Base-by-base conservation (phyloP, 2,888 invertebrate genomes). In the Carabus problematicus region DNA sequence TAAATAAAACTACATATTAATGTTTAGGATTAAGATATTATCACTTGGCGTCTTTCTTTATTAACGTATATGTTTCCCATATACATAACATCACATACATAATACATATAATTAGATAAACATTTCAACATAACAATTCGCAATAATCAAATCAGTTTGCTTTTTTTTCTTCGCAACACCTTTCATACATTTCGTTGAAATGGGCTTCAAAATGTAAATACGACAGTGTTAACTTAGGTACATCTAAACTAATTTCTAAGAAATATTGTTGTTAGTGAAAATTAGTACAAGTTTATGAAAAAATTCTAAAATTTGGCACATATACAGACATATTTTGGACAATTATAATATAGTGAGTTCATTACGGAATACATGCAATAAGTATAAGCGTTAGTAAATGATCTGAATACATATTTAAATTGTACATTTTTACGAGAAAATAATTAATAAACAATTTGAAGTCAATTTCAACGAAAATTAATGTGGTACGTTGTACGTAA, bases 1-100 rank as follows among this genome's bases (percentile, higher is more conserved):
- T 29, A 2, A 29, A 29, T 11, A 52, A 18, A 52, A 52, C 6
- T 16, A 52, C 18, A 52, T 18, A 52, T 52, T 2, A n/a, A 62
- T 19, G 11, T 19, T 16, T 39, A 45, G 40, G 67, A 60, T 69
- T 69, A 69, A 19, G 54, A 62, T 74, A 73, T 73, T 75, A 76
- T 77, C 75, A 76, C 76, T 76, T 74, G 73, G 74, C 75, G 76
- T 76, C 75, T 76, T 75, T 75, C 75, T 70, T 74, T 75, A 73
- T 74, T 69, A 69, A 56, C 55, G 41, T 59, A 59, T 59, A 59
- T 39, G 43, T 59, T 62, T 55, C 55, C 55, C 60, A 60, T 59
- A 43, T 67, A 67, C 59, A 67, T 62, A 62, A 69, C 69, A 69
- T 69, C 62, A 69, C 69, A 69, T 29, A 29, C 29, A 29, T 29